These are phyloP conservation scores for Pecten maximus DNA, from an alignment of 2,888 invertebrate genomes.

Conservation along the genomic window DNA sequence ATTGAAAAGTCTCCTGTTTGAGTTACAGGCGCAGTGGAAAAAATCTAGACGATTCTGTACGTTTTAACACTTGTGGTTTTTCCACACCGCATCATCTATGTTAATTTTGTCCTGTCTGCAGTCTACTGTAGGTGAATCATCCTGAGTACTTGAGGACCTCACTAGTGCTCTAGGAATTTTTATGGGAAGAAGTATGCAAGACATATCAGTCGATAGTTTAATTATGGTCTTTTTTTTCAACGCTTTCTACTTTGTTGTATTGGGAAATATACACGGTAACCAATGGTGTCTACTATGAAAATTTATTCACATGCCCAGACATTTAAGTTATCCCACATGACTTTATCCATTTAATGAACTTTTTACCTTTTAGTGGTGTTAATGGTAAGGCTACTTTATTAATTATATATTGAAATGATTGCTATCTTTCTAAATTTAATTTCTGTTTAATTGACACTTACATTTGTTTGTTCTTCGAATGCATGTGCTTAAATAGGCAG, in stretches of 20 bases:
- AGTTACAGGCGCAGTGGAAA: background rate
- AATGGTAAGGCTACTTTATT: background rate
- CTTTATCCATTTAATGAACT: background rate
- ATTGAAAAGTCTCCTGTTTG: background rate
- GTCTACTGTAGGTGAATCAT: slow-evolving; percentile 35
- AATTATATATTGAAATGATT: background rate
- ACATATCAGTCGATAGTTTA: slow-evolving; percentile 26
- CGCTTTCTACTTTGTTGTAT: background rate
- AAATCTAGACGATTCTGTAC: slow-evolving; percentile 13
- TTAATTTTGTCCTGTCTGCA: slow-evolving; percentile 33
- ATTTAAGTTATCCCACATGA: background rate
- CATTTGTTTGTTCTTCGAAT: background rate
- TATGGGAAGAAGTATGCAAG: slow-evolving; percentile 14
- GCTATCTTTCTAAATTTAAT: background rate
- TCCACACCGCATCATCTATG: slow-evolving; percentile 35
- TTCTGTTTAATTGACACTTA: background rate
- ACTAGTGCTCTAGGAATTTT: slow-evolving; percentile 16
- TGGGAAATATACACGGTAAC: background rate
- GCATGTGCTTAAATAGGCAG: background rate
- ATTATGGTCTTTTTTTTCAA: background rate
- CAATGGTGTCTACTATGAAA: background rate
- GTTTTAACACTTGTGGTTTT: slow-evolving; percentile 25
- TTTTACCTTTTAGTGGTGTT: background rate
- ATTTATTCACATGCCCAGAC: slow-evolving; percentile 21
- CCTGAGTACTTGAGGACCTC: slow-evolving; percentile 28